Percentiles rank a stretch among this genome's conserved stretches.
Conservation (phyloP, 2,113 vertebrate genomes). For the Balaeniceps rex region DNA sequence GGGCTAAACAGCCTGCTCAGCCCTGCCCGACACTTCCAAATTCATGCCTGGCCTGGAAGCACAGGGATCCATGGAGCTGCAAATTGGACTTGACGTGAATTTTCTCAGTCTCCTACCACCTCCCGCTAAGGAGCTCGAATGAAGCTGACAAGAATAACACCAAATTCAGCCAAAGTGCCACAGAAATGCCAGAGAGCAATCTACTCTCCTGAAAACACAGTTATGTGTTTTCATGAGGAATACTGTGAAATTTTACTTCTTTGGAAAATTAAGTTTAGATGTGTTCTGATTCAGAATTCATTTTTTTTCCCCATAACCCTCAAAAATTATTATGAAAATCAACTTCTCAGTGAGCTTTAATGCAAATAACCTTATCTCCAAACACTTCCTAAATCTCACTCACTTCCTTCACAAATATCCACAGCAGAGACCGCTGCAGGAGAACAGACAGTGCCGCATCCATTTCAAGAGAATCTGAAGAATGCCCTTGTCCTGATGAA, state of each 20-base stretch:
- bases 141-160: neutral
- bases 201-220: neutral
- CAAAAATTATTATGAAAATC: neutral
- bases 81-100: neutral
- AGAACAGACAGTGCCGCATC: neutral
- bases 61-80: neutral
- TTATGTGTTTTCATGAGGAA: neutral
- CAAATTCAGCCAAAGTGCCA: neutral
- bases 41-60: neutral
- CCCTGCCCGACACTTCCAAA: neutral
- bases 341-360: neutral
- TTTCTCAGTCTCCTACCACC: neutral
- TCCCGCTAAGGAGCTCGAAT: neutral
- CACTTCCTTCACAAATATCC: neutral
- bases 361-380: neutral
- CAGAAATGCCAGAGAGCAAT: neutral
- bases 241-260: neutral
- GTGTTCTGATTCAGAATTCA: neutral
- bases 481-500: neutral
- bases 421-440: neutral
- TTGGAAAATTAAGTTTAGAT: neutral
- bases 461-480: neutral
- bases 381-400: neutral
- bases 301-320: neutral
- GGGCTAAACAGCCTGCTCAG: neutral